phyloP scores from a whole-genome alignment of 2,888 invertebrate species.

The Volucella inanis region DNA sequence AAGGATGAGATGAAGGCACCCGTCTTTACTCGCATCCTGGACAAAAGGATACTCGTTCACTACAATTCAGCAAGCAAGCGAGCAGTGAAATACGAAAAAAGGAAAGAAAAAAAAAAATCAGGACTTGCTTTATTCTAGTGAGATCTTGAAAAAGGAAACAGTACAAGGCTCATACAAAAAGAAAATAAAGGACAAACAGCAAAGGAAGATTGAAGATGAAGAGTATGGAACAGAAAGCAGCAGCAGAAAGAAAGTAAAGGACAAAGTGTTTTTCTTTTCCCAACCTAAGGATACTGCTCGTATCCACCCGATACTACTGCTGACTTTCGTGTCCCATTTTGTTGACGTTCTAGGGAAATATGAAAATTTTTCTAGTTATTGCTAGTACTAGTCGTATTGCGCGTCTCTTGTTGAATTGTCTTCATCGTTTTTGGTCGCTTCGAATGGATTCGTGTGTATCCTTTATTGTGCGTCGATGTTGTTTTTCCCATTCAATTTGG shows the following conservation, averaged over 20 bases:
- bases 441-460: not conserved
- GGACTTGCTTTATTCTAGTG: conserved; percentile 50
- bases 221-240: not conserved
- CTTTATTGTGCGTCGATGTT: conserved; percentile 4
- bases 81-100: too few relatives aligned
- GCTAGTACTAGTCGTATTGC: too few relatives aligned
- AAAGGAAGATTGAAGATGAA: not conserved
- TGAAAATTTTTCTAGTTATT: conserved; percentile 10
- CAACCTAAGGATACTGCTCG: too few relatives aligned
- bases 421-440: too few relatives aligned
- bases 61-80: too few relatives aligned
- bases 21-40: not conserved
- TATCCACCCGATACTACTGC: not conserved
- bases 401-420: too few relatives aligned
- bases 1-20: not conserved
- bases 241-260: not conserved
- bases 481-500: conserved; percentile 22
- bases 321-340: conserved; percentile 7
- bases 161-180: not conserved
- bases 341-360: conserved; percentile 7
- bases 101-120: conserved; percentile 38
- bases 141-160: conserved; percentile 25
- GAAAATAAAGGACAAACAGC: not conserved
- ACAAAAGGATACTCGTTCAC: conserved; percentile 38
- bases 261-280: not conserved